Evolutionary conservation across 2,888 invertebrate genomes (phyloP), one percentile per base, ranked within the genome.

Genomic region (Amphiduros pacificus): DNA sequence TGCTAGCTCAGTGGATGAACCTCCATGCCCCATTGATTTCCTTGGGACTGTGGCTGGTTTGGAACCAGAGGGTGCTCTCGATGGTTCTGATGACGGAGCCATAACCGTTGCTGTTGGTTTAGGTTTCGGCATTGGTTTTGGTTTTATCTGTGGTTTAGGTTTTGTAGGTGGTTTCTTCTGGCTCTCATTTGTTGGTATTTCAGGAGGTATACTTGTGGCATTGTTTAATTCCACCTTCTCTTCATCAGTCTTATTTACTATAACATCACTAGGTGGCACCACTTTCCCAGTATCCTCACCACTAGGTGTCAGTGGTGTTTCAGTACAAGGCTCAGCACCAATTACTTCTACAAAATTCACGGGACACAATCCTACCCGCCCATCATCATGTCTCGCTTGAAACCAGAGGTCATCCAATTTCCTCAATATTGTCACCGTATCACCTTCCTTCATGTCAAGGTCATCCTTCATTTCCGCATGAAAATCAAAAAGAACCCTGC

Each of bases 341-440:
- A 79, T 75, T 6, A 79, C 65, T 41, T 80, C 77, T 2, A 83
- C 66, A 67, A 77, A 82, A 52, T 70, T 75, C 9, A 73, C 61
- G 2, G 84, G 84, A 63, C 81, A 79, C 31, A 80, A 70, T 2
- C 84, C 84, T 20, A 73, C 61, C 28, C 74, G 63, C 2, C 82
- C 83, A 59, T 69, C 66, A 26, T 79, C 79, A 67, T 79, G 77
- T 52, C 69, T 69, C 2, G 78, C 83, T 65, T 77, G 72, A 40
- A 77, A 71, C 84, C 84, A 84, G 66, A 82, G 77, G 17, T 72
- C 74, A 69, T 82, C 78, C 11, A 82, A 60, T 54, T 77, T 66
- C 27, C 72, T 67, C 14, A 82, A 52, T 29, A 84, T 70, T 27
- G 75, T 78, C 3, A 84, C 75, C 24, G 79, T 79, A 62, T 84